Evolutionary conservation across 2,888 invertebrate genomes (phyloP).

Genomic region (Muschampia staudingeri): DNA sequence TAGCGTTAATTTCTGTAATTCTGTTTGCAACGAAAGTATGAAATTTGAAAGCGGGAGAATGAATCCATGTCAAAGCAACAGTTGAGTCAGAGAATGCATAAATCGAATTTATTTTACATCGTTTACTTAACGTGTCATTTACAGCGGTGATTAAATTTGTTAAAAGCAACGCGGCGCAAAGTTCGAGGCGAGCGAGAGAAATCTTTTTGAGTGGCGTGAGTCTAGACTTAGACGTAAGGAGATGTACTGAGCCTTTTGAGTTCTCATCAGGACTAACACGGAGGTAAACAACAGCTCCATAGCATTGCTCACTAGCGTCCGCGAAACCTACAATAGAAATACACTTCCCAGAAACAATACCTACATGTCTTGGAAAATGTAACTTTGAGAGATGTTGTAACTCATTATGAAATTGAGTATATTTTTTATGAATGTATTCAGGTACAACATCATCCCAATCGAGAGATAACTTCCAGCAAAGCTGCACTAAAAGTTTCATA

Average conservation of each 20-base stretch:
- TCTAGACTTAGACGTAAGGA: not conserved
- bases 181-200: slow-evolving; percentile 8
- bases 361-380: not conserved
- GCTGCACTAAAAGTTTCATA: slow-evolving; percentile 10
- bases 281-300: not conserved
- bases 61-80: not conserved
- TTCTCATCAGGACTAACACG: not conserved
- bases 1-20: not conserved
- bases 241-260: not conserved
- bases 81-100: not conserved
- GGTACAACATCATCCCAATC: slow-evolving; percentile 12
- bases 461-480: slow-evolving; percentile 6
- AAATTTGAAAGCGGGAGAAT: slow-evolving; percentile 3
- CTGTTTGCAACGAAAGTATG: not conserved
- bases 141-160: not conserved
- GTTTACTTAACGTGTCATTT: slow-evolving; percentile 5
- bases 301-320: slow-evolving; percentile 1
- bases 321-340: slow-evolving; percentile 5
- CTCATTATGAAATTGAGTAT: not conserved
- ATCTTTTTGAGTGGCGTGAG: not conserved
- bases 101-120: not conserved
- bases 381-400: not conserved
- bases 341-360: not conserved
- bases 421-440: not conserved
- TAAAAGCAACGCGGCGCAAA: not conserved